Base-by-base conservation (phyloP, 2,797 vertebrate genomes). In the Triplophysa bombifrons region DNA sequence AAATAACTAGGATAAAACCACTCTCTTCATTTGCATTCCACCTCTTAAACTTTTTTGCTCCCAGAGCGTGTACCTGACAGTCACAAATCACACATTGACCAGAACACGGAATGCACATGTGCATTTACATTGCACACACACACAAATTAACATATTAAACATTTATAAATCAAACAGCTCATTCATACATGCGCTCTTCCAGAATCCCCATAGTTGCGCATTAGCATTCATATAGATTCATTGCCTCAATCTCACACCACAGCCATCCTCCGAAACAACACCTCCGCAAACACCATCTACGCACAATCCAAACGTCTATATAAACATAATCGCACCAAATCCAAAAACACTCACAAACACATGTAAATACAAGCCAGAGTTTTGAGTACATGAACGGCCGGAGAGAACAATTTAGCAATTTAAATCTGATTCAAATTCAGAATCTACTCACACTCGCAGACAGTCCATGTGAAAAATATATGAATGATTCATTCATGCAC, bases 11-110 rank as follows among this genome's bases (percentile, higher is more conserved):
- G 50, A 71, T 60, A 87, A 85, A 85, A 78, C 83, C 83, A 81
- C 88, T 86, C 88, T 64, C 85, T 84, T 89, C 83, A 91, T 93
- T 90, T 88, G 87, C 88, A 92, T 91, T 85, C 88, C 87, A 86
- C 84, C 84, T 84, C 82, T 90, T 85, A 89, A 91, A 91, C 89
- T 92, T 93, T 91, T 88, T 87, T 89, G 82, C 84, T 78, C 87
- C 83, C 87, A 55, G 53, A 65, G 84, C 65, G 50, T 75, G 61
- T 82, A 88, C 88, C 91, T 92, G 90, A 91, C 89, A 87, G 90
- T 90, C 87, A 84, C 77, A 46, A 64, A 65, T 44, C 20, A 86
- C 78, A 81, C 79, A 82, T 86, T 55, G 82, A 25, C 16, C 27
- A 56, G 91, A 91, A 92, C 92, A 90, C 87, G 85, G 88, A 92